These are phyloP conservation scores for Mactromeris polynyma DNA, from an alignment of 2,888 invertebrate genomes.

Conservation along the genomic window DNA sequence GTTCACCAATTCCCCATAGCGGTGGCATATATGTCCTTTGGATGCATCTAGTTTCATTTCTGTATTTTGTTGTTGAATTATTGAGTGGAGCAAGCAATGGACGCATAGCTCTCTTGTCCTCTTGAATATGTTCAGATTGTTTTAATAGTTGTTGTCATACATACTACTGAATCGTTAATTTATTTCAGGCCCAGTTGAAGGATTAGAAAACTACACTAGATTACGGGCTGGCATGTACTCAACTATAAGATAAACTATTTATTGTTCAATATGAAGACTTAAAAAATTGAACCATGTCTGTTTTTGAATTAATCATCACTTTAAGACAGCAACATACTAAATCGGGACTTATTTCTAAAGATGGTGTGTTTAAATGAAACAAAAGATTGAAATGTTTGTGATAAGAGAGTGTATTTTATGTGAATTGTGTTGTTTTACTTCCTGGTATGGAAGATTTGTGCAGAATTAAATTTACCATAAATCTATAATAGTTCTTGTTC, in stretches of 20 bases:
- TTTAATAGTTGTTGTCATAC: too few species aligned
- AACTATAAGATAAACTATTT: constrained; percentile 91
- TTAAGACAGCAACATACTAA: not conserved
- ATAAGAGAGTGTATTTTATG: not conserved
- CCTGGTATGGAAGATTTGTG: constrained; percentile 29
- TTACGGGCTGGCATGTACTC: constrained; percentile 95
- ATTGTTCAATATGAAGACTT: not conserved
- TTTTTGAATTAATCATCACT: not conserved
- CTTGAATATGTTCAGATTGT: too few species aligned
- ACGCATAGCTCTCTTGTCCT: too few species aligned
- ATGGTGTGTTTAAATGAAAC: not conserved
- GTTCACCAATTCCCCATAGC: too few species aligned
- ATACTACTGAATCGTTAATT: not conserved
- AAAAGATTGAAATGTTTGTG: not conserved
- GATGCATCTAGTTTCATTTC: too few species aligned
- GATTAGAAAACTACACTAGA: constrained; percentile 95
- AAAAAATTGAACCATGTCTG: not conserved
- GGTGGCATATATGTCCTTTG: too few species aligned
- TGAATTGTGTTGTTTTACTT: not conserved
- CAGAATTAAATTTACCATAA: constrained; percentile 34
- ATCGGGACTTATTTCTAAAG: not conserved
- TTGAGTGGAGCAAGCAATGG: too few species aligned
- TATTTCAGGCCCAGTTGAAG: constrained; percentile 90
- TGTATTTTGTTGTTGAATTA: too few species aligned
- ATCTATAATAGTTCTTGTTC: not conserved